These are phyloP conservation scores for Lophius piscatorius DNA, from an alignment of 2,113 vertebrate species.

Conservation along the genomic window DNA sequence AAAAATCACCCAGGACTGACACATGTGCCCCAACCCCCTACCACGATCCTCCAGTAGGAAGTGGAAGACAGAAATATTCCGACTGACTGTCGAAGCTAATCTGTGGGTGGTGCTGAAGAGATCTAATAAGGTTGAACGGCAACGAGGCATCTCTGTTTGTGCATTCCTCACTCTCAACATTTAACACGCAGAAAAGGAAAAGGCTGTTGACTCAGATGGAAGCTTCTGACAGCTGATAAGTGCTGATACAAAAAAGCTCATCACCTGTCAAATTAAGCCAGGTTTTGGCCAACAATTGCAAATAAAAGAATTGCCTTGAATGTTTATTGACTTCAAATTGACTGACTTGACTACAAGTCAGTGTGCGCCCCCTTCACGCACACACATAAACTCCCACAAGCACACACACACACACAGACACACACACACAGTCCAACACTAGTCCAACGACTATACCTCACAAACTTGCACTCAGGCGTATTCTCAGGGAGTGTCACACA, in stretches of 20 bases:
- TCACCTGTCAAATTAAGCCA: too few relatives aligned
- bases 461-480: slow-evolving; percentile 29
- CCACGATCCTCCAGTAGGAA: slow-evolving; percentile 1
- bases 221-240: too few relatives aligned
- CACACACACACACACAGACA: not conserved
- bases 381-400: too few relatives aligned
- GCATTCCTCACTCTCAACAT: not conserved
- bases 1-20: slow-evolving; percentile 32
- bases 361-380: too few relatives aligned
- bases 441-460: slow-evolving; percentile 34
- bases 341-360: too few relatives aligned
- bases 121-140: slow-evolving; percentile 2
- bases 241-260: too few relatives aligned
- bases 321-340: too few relatives aligned
- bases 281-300: too few relatives aligned
- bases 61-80: slow-evolving; percentile 19
- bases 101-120: slow-evolving; percentile 16
- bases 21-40: slow-evolving; percentile 13
- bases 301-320: too few relatives aligned
- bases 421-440: too few relatives aligned
- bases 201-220: not conserved
- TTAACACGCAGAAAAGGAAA: not conserved
- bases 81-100: slow-evolving; percentile 32
- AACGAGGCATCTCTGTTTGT: not conserved
- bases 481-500: too few relatives aligned